phyloP scores from a whole-genome alignment of 2,888 invertebrate genomes.

The Melieria crassipennis region DNA sequence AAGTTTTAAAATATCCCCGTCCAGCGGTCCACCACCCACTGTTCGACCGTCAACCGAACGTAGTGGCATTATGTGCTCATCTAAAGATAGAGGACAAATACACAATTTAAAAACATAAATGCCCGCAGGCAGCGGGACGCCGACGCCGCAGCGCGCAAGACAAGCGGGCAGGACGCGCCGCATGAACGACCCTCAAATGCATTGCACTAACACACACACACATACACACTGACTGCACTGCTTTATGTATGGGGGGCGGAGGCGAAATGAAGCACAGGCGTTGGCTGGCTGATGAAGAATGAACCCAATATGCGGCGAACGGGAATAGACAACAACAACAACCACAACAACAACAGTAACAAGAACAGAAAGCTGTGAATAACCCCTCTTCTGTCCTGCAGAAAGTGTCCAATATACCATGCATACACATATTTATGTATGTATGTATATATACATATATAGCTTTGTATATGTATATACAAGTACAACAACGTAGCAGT shows the following conservation, averaged over 20 bases:
- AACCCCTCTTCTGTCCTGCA: neutral
- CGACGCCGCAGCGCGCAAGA: constrained; percentile 16
- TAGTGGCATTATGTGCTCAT: constrained; percentile 1
- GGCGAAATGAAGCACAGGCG: neutral
- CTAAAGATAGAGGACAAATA: constrained; percentile 20
- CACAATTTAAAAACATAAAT: constrained; percentile 25
- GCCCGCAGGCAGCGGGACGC: constrained; percentile 13
- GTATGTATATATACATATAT: neutral
- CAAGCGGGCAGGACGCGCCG: constrained; percentile 42
- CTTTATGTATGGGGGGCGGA: neutral
- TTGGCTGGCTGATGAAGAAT: no score
- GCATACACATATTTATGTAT: neutral
- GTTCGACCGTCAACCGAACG: no score
- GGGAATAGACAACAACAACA: constrained; percentile 14
- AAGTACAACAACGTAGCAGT: neutral
- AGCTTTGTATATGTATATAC: neutral
- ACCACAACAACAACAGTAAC: constrained; percentile 12
- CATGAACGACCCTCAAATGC: constrained; percentile 42
- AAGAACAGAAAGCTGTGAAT: neutral
- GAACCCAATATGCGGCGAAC: neutral
- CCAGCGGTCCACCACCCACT: constrained; percentile 1
- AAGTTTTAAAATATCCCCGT: constrained; percentile 12
- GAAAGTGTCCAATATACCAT: neutral
- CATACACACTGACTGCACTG: neutral
- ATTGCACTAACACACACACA: constrained; percentile 8